These are phyloP conservation scores for Eulemur mongoz DNA, from an alignment of 2,797 vertebrate genomes.

Conservation along the genomic window DNA sequence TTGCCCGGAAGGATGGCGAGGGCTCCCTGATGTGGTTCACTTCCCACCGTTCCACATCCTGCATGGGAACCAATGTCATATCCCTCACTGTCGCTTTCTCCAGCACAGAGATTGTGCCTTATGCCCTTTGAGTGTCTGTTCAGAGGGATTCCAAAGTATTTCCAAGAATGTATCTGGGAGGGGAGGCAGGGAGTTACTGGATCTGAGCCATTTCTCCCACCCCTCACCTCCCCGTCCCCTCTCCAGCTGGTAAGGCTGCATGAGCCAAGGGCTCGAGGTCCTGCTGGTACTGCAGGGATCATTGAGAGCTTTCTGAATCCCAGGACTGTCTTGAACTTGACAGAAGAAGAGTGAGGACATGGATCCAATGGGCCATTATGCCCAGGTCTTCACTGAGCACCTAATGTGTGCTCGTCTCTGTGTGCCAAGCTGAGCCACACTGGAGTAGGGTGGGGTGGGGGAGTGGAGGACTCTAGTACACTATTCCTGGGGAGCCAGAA, in stretches of 20 bases:
- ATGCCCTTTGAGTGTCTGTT: not conserved
- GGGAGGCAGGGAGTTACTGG: not conserved
- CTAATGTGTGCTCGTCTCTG: not conserved
- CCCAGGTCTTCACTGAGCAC: not conserved
- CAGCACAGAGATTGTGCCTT: not conserved
- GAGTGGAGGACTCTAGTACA: not conserved
- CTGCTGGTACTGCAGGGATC: not conserved
- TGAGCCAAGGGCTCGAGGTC: not conserved
- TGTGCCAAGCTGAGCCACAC: not conserved
- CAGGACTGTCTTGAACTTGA: not conserved
- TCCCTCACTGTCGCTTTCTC: not conserved
- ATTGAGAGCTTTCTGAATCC: not conserved
- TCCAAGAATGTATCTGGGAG: not conserved
- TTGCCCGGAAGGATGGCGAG: not conserved
- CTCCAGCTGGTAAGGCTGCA: not conserved
- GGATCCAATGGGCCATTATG: not conserved
- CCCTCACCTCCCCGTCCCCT: not conserved
- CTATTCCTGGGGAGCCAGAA: not conserved
- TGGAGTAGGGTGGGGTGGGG: not conserved
- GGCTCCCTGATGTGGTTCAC: not conserved
- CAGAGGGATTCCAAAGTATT: not conserved
- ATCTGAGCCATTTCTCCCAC: not conserved
- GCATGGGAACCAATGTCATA: rapidly evolving
- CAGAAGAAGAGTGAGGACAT: not conserved
- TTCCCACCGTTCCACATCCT: too few species aligned